phyloP scores from a whole-genome alignment of 2,797 vertebrate species.

The Poecilia wingei region DNA sequence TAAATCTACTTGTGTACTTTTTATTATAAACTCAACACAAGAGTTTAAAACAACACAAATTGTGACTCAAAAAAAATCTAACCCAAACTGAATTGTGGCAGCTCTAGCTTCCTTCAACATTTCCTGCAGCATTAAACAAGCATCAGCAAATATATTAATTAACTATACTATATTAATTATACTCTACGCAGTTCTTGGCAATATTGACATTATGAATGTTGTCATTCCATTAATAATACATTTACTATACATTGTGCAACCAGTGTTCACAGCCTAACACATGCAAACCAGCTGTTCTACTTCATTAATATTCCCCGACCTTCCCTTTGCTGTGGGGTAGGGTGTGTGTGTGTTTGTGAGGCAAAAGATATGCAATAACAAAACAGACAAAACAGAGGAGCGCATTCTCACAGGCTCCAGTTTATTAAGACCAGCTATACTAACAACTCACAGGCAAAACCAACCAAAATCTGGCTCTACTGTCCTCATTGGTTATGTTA shows the following conservation, averaged over 20 bases:
- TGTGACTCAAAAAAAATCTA: neutral
- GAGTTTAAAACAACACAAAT: neutral
- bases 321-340: neutral
- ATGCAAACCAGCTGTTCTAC: neutral
- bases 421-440: neutral
- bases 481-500: neutral
- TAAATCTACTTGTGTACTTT: neutral
- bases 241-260: neutral
- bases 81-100: neutral
- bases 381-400: neutral
- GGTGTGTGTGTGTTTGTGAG: neutral
- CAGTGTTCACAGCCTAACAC: neutral
- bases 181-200: neutral
- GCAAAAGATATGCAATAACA: neutral
- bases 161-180: neutral
- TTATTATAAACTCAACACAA: neutral
- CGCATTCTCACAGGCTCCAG: neutral
- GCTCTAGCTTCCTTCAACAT: neutral
- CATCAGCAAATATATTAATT: neutral
- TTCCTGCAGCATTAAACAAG: neutral
- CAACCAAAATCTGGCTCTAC: neutral
- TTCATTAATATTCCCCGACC: neutral
- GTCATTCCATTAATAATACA: neutral
- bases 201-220: neutral
- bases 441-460: neutral